Conservation (phyloP, 2,113 vertebrate genomes). For the Xenopus tropicalis region UCB_Xtro_10.0 CM004443.2:122864501-122865000, state of each 20-base stretch:
- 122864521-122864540: too few species aligned
- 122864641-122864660: conserved; percentile 31
- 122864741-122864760: conserved; percentile 17
- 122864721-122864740: neutral
- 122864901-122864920: conserved; percentile 13
- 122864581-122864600: conserved; percentile 12
- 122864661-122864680: conserved; percentile 27
- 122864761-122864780: conserved; percentile 1
- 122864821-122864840: conserved; percentile 18
- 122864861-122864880: conserved; percentile 21
- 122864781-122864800: conserved; percentile 4
- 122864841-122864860: conserved; percentile 19
- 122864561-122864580: conserved; percentile 13
- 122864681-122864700: conserved; percentile 19
- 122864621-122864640: conserved; percentile 26
- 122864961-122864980: neutral
- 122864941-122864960: conserved; percentile 1
- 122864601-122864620: conserved; percentile 10
- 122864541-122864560: too few species aligned
- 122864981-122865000: neutral
- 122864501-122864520: too few species aligned
- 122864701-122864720: conserved; percentile 35
- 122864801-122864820: conserved; percentile 11
- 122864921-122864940: conserved; percentile 7
- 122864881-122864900: conserved; percentile 16